Evolutionary conservation across 2,113 vertebrate species (phyloP).

Genomic region (Zosterops lateralis): DNA sequence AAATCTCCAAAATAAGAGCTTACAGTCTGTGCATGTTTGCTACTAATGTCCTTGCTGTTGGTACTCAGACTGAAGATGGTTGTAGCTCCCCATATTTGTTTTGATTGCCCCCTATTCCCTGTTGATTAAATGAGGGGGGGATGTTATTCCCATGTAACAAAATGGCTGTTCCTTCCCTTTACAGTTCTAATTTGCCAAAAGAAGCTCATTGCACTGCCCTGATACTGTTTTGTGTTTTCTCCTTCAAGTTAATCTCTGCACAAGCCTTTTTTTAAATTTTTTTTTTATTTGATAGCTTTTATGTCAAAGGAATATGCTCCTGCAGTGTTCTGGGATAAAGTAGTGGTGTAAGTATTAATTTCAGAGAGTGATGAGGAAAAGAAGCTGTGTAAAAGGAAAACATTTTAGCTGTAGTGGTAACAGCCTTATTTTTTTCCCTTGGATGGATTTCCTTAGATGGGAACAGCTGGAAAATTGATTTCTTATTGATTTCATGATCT

Average conservation of each 20-base stretch:
- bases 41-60: not conserved
- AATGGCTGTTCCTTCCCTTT: not conserved
- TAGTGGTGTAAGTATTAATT: not conserved
- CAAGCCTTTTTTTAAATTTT: not conserved
- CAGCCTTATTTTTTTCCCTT: not conserved
- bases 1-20: not conserved
- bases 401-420: not conserved
- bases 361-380: not conserved
- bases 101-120: not conserved
- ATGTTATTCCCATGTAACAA: not conserved
- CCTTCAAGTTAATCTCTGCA: not conserved
- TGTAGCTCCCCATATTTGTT: not conserved
- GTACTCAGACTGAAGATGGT: not conserved
- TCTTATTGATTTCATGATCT: not conserved
- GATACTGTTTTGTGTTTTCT: not conserved
- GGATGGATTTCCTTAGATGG: not conserved
- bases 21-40: not conserved
- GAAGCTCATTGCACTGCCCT: not conserved
- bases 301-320: not conserved
- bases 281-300: not conserved
- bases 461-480: slow-evolving; percentile 23
- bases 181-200: not conserved
- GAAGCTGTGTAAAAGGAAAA: not conserved
- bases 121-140: not conserved
- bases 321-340: not conserved